phyloP scores from a whole-genome alignment of 2,888 invertebrate species.

The Norana najaformis region DNA sequence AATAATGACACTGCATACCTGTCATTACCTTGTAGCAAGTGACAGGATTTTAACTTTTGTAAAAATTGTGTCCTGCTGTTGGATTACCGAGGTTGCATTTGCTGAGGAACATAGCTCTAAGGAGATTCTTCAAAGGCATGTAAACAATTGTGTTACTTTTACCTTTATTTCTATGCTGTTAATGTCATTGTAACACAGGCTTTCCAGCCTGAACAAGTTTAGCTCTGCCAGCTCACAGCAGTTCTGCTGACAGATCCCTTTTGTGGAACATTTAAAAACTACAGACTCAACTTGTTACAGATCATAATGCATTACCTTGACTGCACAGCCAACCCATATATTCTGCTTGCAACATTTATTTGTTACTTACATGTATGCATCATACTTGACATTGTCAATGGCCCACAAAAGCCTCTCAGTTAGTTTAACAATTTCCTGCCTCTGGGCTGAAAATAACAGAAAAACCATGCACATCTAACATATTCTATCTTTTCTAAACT shows the following conservation, averaged over 20 bases:
- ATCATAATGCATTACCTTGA: too few species aligned
- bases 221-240: not conserved
- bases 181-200: slow-evolving; percentile 1
- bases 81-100: slow-evolving; percentile 13
- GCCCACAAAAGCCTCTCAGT: slow-evolving; percentile 97
- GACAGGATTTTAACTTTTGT: not conserved
- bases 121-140: too few species aligned
- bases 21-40: not conserved
- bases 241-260: not conserved
- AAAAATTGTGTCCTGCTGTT: not conserved
- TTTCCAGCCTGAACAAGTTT: not conserved
- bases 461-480: not conserved
- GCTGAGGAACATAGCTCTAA: not conserved
- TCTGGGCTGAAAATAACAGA: slow-evolving; percentile 60
- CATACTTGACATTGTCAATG: slow-evolving; percentile 95
- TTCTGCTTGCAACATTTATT: not conserved
- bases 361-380: slow-evolving; percentile 88
- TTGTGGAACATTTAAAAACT: too few species aligned
- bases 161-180: not conserved
- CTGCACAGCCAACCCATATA: not conserved
- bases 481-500: not conserved
- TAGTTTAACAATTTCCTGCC: slow-evolving; percentile 97
- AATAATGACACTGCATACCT: not conserved
- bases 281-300: too few species aligned
- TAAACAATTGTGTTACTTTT: too few species aligned